A percentile compares a stretch with the other conserved stretches of the same genome.
phyloP scores from a whole-genome alignment of 2,797 vertebrate genomes.

The Rhincodon typus region DNA sequence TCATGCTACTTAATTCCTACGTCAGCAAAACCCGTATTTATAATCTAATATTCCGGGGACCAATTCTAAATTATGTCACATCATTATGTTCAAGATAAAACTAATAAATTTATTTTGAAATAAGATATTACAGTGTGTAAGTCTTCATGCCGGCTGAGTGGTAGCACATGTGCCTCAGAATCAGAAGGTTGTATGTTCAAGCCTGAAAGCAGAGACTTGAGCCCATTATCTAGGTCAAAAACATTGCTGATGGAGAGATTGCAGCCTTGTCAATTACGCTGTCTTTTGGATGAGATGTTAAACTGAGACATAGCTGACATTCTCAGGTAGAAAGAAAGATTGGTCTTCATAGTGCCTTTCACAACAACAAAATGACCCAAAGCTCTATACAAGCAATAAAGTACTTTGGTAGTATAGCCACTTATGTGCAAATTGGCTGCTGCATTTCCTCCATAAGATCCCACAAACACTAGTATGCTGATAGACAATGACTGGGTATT shows the following conservation, averaged over 20 bases:
- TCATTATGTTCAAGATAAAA: neutral
- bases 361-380: no score
- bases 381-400: no score
- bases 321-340: neutral
- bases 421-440: no score
- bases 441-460: no score
- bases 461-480: no score
- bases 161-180: neutral
- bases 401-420: no score
- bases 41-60: neutral
- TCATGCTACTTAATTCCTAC: neutral
- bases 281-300: neutral
- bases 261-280: neutral
- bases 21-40: neutral
- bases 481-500: no score
- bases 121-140: neutral
- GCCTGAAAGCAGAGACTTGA: neutral
- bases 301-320: neutral
- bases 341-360: no score
- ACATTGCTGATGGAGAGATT: neutral
- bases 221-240: no score
- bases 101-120: no score
- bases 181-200: neutral
- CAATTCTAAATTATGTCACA: neutral
- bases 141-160: neutral